These are phyloP conservation scores for Charanyca ferruginea DNA, from an alignment of 2,888 invertebrate species.

Conservation along the genomic window DNA sequence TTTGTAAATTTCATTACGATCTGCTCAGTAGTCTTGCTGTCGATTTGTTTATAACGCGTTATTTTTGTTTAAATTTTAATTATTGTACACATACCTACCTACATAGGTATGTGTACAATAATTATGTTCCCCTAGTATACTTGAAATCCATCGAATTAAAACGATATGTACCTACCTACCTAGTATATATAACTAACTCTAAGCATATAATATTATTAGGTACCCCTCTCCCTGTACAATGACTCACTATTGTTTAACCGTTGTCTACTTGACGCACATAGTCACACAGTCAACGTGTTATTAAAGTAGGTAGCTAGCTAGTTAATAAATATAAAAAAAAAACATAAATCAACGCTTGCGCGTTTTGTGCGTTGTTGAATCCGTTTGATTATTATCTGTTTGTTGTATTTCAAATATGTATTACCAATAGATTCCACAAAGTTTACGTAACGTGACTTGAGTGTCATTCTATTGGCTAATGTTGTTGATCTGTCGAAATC, in stretches of 20 bases:
- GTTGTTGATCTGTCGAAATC: neutral
- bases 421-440: neutral
- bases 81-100: too few species aligned
- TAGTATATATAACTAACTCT: too few species aligned
- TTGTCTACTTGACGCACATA: too few species aligned
- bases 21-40: neutral
- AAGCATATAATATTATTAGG: too few species aligned
- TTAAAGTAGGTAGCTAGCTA: neutral
- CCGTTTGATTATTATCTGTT: slow-evolving; percentile 10
- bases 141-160: neutral
- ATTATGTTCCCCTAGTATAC: too few species aligned
- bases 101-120: too few species aligned
- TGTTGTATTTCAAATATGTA: neutral
- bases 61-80: too few species aligned
- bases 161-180: neutral
- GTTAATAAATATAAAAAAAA: slow-evolving; percentile 14
- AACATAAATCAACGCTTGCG: slow-evolving; percentile 6
- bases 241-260: too few species aligned
- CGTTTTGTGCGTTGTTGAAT: slow-evolving; percentile 21
- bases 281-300: too few species aligned
- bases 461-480: neutral
- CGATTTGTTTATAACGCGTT: too few species aligned
- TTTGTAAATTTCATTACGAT: neutral
- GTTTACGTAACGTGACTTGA: neutral
- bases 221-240: too few species aligned